Conservation (phyloP, 2,888 invertebrate genomes). For the Sphaerophoria rueppellii region DNA sequence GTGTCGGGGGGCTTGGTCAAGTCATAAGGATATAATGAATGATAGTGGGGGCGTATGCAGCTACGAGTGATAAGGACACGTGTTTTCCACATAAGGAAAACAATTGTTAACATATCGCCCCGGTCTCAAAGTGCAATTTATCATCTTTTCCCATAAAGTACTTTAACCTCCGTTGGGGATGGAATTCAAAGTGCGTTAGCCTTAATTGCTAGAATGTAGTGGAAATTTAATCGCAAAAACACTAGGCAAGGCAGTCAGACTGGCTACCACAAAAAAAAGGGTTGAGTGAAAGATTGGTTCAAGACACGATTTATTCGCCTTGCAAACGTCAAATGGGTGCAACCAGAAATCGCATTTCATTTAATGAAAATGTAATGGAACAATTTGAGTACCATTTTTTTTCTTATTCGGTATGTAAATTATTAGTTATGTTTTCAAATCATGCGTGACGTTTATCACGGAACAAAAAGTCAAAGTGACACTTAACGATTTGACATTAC, state of each 20-base stretch:
- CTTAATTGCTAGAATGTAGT: slow-evolving; percentile 42
- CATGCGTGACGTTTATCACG: too few species aligned
- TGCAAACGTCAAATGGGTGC: too few species aligned
- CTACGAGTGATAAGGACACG: slow-evolving; percentile 55
- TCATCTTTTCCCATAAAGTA: slow-evolving; percentile 35
- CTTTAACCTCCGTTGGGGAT: not conserved
- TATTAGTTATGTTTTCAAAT: too few species aligned
- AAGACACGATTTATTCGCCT: too few species aligned
- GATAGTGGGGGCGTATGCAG: slow-evolving; percentile 31
- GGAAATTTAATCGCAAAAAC: slow-evolving; percentile 27
- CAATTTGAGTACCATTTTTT: too few species aligned
- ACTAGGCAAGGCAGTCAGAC: slow-evolving; percentile 12
- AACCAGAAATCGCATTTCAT: too few species aligned
- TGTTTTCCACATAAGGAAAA: slow-evolving; percentile 67
- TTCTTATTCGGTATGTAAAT: too few species aligned
- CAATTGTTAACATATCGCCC: slow-evolving; percentile 68
- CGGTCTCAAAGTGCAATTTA: slow-evolving; percentile 64
- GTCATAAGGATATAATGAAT: not conserved
- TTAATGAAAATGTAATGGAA: too few species aligned
- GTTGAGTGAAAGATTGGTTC: slow-evolving; percentile 36
- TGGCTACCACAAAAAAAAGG: slow-evolving; percentile 14
- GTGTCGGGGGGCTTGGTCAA: slow-evolving; percentile 27
- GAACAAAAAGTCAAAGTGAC: too few species aligned
- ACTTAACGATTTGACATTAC: too few species aligned
- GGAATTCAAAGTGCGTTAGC: slow-evolving; percentile 22